phyloP scores from a whole-genome alignment of 2,888 invertebrate species.

The Nezara viridula region DNA sequence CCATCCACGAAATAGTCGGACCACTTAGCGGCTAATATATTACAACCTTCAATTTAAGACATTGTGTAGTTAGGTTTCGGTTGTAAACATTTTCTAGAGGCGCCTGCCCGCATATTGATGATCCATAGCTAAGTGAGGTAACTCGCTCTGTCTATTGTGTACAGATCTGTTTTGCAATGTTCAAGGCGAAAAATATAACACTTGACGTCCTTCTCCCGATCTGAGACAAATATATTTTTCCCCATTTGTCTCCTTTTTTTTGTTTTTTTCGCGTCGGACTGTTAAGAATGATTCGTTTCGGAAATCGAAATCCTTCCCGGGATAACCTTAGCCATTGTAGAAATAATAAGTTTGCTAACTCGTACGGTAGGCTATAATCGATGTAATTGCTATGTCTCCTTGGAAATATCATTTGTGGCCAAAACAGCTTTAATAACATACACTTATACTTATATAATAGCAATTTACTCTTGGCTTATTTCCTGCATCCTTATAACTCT shows the following conservation, averaged over 20 bases:
- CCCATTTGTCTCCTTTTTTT: background rate
- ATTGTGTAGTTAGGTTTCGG: background rate
- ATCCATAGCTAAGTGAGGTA: background rate
- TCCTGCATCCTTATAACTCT: background rate
- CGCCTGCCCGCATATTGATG: conserved; percentile 4
- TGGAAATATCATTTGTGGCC: conserved; percentile 24
- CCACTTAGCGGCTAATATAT: background rate
- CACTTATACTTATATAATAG: conserved; percentile 31
- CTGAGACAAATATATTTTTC: conserved; percentile 15
- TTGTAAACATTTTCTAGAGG: background rate
- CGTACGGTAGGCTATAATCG: background rate
- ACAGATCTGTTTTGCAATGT: conserved; percentile 24
- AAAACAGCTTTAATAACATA: conserved; percentile 26
- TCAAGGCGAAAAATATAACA: conserved; percentile 8
- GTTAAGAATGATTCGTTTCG: background rate
- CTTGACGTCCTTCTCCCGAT: background rate
- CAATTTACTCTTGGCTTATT: conserved; percentile 20
- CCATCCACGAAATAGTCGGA: background rate
- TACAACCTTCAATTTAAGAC: conserved; percentile 1
- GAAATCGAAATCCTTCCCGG: background rate
- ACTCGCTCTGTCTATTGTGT: background rate
- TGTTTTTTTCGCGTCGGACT: no score
- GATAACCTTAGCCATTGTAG: conserved; percentile 16
- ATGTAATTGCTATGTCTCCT: conserved; percentile 19
- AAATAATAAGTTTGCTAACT: background rate